Conservation (phyloP, 1,140 invertebrate genomes). For the Oryzaephilus surinamensis region DNA sequence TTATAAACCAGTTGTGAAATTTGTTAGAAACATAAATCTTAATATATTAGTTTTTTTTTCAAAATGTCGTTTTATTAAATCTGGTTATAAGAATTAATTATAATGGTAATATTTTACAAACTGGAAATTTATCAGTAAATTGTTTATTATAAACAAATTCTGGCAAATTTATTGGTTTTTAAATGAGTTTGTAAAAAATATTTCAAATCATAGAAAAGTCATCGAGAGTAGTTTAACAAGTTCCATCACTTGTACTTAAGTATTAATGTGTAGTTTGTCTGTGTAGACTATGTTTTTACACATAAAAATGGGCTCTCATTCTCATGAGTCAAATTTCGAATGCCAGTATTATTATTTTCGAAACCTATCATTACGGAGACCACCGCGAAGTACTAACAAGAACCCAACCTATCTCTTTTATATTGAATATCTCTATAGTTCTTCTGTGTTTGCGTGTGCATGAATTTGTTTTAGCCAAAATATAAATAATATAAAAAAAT, state of each 20-base stretch:
- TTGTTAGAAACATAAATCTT: too few species aligned
- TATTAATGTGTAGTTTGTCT: slow-evolving; percentile 12
- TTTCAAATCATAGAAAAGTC: not conserved
- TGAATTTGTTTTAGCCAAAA: slow-evolving; percentile 7
- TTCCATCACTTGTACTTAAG: slow-evolving; percentile 6
- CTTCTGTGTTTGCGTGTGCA: slow-evolving; percentile 14
- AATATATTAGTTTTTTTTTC: too few species aligned
- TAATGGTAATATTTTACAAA: too few species aligned
- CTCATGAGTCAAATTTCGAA: slow-evolving; percentile 32
- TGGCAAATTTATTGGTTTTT: not conserved
- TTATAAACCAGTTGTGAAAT: too few species aligned
- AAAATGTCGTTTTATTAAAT: too few species aligned
- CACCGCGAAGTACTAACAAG: slow-evolving; percentile 29
- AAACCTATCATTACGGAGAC: slow-evolving; percentile 31
- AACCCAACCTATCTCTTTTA: slow-evolving; percentile 19
- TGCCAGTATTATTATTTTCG: slow-evolving; percentile 30
- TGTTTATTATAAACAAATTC: too few species aligned
- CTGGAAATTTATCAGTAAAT: too few species aligned
- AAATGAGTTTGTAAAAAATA: not conserved
- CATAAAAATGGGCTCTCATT: slow-evolving; percentile 32
- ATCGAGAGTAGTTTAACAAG: too few species aligned
- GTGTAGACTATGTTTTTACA: slow-evolving; percentile 25
- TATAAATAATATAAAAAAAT: slow-evolving; percentile 3
- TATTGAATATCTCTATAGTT: slow-evolving; percentile 18
- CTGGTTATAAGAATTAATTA: too few species aligned